These are phyloP conservation scores for Netelia fuscicornis DNA, from an alignment of 2,888 invertebrate genomes.

Conservation along the genomic window DNA sequence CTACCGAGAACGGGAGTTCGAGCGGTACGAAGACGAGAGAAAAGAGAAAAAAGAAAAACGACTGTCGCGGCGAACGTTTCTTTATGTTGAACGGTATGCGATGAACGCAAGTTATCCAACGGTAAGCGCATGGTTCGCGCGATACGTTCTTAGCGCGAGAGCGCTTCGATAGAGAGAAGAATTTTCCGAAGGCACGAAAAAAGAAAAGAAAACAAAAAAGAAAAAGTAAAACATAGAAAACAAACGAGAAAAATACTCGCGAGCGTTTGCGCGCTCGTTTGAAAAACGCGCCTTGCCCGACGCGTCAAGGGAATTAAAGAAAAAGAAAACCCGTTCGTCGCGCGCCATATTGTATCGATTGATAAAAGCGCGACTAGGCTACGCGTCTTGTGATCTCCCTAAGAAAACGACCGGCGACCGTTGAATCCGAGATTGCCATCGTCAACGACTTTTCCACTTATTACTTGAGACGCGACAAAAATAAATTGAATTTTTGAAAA, in stretches of 20 bases:
- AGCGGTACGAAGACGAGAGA: no score
- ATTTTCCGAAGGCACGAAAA: constrained; percentile 7
- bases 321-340: constrained; percentile 33
- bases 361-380: neutral
- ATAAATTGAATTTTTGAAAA: no score
- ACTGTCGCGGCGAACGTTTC: neutral
- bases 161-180: neutral
- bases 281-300: neutral
- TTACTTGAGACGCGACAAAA: no score
- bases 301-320: constrained; percentile 35
- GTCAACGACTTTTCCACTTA: no score
- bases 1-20: no score
- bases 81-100: constrained; percentile 3
- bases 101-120: neutral
- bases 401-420: no score
- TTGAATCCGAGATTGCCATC: no score
- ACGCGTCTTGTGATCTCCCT: neutral
- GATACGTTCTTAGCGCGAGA: neutral
- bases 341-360: neutral
- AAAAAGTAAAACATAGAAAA: no score
- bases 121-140: neutral
- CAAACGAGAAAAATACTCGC: no score
- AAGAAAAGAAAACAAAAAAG: neutral
- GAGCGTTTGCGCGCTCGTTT: neutral
- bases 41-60: no score